Evolutionary conservation across 2,797 vertebrate species (phyloP), one percentile per base, ranked within the genome.

Genomic region (Sebastiscus tertius): DNA sequence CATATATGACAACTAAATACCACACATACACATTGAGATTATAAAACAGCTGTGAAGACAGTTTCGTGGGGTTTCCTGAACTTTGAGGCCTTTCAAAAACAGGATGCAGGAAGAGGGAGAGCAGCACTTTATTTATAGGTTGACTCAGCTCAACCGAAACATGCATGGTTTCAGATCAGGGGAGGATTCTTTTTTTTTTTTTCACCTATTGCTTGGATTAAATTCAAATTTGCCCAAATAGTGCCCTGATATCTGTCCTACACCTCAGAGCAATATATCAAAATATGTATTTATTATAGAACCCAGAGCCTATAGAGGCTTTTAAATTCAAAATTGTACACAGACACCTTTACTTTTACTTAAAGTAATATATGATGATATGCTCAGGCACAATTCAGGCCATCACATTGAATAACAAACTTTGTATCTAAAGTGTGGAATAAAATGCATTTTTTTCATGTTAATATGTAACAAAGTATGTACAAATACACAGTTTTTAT

Each of bases 71-170:
- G 62, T 68, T 87, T 84, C 71, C 74, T 83, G 72, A 76, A 24
- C 58, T 66, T n/a, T 78, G 71, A 33, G n/a, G 24, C 59, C 22
- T 65, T 42, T 87, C 68, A 80, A 83, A 85, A 90, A 88, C 90
- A 90, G 87, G 86, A 89, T 88, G 81, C 31, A 34, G 67, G 75
- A 56, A 1, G 39, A 26, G n/a, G 71, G 33, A 49, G 61, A 58
- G 58, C 26, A 4, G 58, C n/a, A 14, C 16, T 39, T 67, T 31
- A 11, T 54, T 81, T 63, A 33, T 33, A 67, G n/a, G 12, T 75
- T 82, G 82, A 86, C 82, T 88, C 70, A 79, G 34, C 29, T 68
- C 2, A 46, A 59, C 54, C 27, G 69, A 78, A 84, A 80, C 5
- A 46, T 46, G 42, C 42, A 46, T 46, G 42, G 42, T 46, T 46